These are phyloP conservation scores for Smutsia gigantea DNA, from an alignment of 2,797 vertebrate species.

Conservation along the genomic window DNA sequence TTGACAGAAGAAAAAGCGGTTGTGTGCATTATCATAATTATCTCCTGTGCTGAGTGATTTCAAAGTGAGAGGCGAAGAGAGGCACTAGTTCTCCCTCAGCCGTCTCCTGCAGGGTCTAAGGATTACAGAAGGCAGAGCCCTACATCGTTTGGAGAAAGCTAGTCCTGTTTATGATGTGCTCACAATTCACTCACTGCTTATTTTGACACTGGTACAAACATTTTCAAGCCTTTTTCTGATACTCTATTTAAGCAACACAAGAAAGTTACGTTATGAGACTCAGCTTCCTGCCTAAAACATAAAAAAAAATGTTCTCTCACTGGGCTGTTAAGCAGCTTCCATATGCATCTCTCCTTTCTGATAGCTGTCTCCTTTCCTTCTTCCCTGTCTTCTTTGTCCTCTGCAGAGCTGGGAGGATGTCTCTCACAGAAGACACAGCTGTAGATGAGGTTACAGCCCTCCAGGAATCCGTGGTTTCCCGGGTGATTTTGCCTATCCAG, in stretches of 20 bases:
- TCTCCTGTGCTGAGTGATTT: conserved; percentile 36
- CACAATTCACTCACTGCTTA: not conserved
- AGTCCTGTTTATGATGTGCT: not conserved
- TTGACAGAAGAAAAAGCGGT: conserved; percentile 47
- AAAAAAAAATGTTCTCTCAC: not conserved
- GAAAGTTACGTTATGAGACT: not conserved
- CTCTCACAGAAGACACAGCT: not conserved
- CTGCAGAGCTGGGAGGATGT: not conserved
- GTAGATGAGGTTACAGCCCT: rapidly evolving
- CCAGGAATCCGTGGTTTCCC: not conserved
- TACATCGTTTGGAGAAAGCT: not conserved
- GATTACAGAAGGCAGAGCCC: not conserved
- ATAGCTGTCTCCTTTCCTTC: not conserved
- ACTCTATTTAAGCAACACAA: not conserved
- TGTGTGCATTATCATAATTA: conserved; percentile 43
- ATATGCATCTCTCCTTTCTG: rapidly evolving
- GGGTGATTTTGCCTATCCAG: not conserved
- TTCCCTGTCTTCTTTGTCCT: not conserved
- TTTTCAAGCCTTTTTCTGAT: not conserved
- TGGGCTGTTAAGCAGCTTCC: not conserved
- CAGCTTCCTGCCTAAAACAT: not conserved
- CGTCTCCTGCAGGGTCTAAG: not conserved
- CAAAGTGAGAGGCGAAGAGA: not conserved
- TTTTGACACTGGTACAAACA: not conserved
- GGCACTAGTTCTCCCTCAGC: not conserved